Conservation (phyloP, 92 coral and sea anemone genomes). For the Zoanthus sansibaricus region DNA sequence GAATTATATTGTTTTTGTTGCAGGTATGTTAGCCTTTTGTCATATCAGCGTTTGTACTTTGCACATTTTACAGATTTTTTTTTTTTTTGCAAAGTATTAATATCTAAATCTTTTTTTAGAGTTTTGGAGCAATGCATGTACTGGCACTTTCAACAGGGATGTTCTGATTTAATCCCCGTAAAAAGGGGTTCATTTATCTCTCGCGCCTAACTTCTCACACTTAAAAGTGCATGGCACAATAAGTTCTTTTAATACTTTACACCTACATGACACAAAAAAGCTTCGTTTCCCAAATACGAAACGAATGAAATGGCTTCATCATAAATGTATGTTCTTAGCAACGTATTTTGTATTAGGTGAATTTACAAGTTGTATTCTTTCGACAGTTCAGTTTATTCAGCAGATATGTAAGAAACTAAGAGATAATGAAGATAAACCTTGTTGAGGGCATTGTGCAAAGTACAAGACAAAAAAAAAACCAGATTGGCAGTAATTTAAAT, state of each 20-base stretch:
- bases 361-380: too few species aligned
- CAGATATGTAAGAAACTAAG: too few species aligned
- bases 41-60: neutral
- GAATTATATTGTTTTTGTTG: slow-evolving; percentile 8
- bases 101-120: neutral
- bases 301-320: too few species aligned
- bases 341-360: too few species aligned
- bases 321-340: too few species aligned
- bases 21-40: slow-evolving; percentile 25
- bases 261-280: too few species aligned
- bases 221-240: neutral
- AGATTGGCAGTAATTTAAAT: too few species aligned
- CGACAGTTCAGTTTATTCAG: too few species aligned
- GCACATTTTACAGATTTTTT: neutral
- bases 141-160: neutral
- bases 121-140: neutral
- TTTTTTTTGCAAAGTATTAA: neutral
- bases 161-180: neutral
- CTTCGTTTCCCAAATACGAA: too few species aligned
- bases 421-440: too few species aligned
- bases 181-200: neutral
- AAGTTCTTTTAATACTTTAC: neutral
- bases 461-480: too few species aligned
- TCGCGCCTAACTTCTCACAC: neutral
- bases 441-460: too few species aligned